Base-by-base conservation (phyloP, 2,888 invertebrate genomes). In the Cephus runcator region DNA sequence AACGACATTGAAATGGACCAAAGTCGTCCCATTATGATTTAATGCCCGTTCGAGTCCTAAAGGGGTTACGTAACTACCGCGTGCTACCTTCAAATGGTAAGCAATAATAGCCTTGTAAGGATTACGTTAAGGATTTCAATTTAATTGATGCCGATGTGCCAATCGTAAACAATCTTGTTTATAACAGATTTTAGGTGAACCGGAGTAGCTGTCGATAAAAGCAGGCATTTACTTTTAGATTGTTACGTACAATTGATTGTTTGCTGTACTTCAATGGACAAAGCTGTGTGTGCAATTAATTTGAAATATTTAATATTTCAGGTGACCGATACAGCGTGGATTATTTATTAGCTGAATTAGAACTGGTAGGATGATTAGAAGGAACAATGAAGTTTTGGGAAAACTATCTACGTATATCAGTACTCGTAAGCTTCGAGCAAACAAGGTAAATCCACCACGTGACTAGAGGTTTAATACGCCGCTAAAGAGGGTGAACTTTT, bases 401-500 rank as follows among this genome's bases (percentile, higher is more conserved):
- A 23, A 56, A 23, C 56, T 23, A 56, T 56, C 6, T 56, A 9
- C 23, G 23, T 56, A 56, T 56, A 9, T 23, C 56, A 56, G 56
- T 56, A 56, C 9, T 56, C 23, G 56, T 23, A 23, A 56, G 56
- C 23, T 56, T 56, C 6, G 23, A 56, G 12, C 71, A 34, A 33
- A 79, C 78, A 81, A 78, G 80, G 82, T 76, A 83, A 84, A 82
- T 83, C 78, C 78, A 75, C 76, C 79, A 84, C 81, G 82, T 85
- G 82, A 85, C 83, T 81, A 81, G 82, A 80, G 80, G 82, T 83
- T 82, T 79, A 80, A 83, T 80, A 81, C 80, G 79, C 80, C 81
- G 79, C 78, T 78, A 79, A 56, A 79, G 75, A 73, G 80, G 80
- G 80, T 80, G 79, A 82, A 84, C 78, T 83, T 83, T 82, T 82